phyloP scores from a whole-genome alignment of 2,888 invertebrate genomes.

The Petrolisthes manimaculis region DNA sequence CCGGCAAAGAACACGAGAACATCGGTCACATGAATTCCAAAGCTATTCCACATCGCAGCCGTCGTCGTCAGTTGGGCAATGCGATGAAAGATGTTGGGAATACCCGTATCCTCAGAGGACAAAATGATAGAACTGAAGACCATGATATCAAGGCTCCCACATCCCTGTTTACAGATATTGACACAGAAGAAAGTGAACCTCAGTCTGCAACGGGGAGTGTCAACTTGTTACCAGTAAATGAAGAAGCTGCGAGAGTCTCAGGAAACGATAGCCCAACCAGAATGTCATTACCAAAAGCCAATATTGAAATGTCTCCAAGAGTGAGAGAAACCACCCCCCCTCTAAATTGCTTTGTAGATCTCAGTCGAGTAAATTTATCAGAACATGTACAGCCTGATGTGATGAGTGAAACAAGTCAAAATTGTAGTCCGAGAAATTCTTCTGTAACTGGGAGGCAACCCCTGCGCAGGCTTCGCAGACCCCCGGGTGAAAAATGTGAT shows the following conservation, averaged over 20 bases:
- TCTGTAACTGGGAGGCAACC: constrained; percentile 50
- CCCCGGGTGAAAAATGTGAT: constrained; percentile 64
- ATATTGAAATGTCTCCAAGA: constrained; percentile 28
- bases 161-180: constrained; percentile 35
- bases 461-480: constrained; percentile 55
- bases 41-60: constrained; percentile 43
- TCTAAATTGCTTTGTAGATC: constrained; percentile 60
- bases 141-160: constrained; percentile 26
- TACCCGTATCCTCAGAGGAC: constrained; percentile 43
- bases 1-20: constrained; percentile 5
- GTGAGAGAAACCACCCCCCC: constrained; percentile 37
- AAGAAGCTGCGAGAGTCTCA: constrained; percentile 43
- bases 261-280: constrained; percentile 24
- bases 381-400: constrained; percentile 42
- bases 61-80: constrained; percentile 48
- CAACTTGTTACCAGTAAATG: constrained; percentile 19
- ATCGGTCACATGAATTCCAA: constrained; percentile 29
- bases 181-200: constrained; percentile 31
- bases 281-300: constrained; percentile 10
- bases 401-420: constrained; percentile 28
- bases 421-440: constrained; percentile 12
- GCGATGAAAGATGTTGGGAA: constrained; percentile 53
- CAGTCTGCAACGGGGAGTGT: constrained; percentile 21
- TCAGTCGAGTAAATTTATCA: constrained; percentile 53
- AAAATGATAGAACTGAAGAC: constrained; percentile 22